These are phyloP conservation scores for Heliconius eleuchia DNA, from an alignment of 1,140 invertebrate species.

Conservation along the genomic window DNA sequence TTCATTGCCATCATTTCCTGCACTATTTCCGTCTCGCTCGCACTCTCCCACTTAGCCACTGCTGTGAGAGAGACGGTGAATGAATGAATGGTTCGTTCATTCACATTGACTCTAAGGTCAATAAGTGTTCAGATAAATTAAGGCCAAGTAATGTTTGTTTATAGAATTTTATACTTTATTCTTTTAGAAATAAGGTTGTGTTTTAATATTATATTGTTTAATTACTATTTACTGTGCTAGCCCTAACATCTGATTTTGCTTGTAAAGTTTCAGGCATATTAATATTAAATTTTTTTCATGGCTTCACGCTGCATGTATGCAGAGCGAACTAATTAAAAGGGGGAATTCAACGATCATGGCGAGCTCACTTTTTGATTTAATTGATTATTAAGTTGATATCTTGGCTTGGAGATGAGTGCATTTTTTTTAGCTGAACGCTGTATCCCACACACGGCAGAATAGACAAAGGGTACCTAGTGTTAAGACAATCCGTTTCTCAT, in stretches of 20 bases:
- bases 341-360: too few relatives aligned
- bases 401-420: too few relatives aligned
- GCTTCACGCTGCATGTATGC: too few relatives aligned
- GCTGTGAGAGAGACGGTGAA: constrained; percentile 24
- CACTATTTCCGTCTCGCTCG: constrained; percentile 13
- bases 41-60: not conserved
- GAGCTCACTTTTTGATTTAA: too few relatives aligned
- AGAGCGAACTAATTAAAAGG: too few relatives aligned
- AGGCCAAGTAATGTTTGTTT: constrained; percentile 37
- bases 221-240: not conserved
- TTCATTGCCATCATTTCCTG: constrained; percentile 35
- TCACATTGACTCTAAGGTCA: constrained; percentile 62
- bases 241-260: not conserved
- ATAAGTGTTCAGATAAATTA: constrained; percentile 52
- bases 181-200: not conserved
- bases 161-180: not conserved
- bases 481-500: too few relatives aligned
- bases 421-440: too few relatives aligned
- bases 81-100: constrained; percentile 56
- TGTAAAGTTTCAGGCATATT: not conserved
- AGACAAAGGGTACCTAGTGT: too few relatives aligned
- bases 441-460: too few relatives aligned
- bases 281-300: too few relatives aligned
- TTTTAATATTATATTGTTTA: not conserved
- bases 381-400: too few relatives aligned